phyloP scores from a whole-genome alignment of 2,888 invertebrate genomes.

The Andrena fulva region DNA sequence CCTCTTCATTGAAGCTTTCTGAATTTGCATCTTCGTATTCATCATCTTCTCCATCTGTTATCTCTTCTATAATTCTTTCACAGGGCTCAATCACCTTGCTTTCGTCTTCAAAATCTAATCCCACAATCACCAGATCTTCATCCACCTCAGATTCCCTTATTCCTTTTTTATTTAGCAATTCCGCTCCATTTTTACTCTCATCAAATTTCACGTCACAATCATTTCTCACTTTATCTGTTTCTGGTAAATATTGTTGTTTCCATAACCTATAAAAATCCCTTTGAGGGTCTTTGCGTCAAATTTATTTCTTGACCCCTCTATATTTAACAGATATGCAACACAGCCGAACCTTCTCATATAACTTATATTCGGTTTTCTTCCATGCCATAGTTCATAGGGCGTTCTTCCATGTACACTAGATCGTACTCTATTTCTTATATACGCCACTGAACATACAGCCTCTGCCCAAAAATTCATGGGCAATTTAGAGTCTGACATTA shows the following conservation, averaged over 20 bases:
- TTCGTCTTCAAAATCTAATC: too few species aligned
- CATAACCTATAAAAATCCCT: slow-evolving; percentile 40
- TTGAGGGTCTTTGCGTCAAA: slow-evolving; percentile 11
- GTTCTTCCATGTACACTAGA: slow-evolving; percentile 10
- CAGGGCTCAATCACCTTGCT: too few species aligned
- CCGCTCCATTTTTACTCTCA: slow-evolving; percentile 14
- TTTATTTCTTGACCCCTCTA: background rate
- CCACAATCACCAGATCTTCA: too few species aligned
- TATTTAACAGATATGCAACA: background rate
- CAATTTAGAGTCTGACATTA: background rate
- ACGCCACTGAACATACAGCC: background rate
- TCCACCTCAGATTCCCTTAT: too few species aligned
- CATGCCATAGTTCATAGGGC: slow-evolving; percentile 13
- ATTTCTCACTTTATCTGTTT: slow-evolving; percentile 5
- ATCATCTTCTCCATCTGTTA: too few species aligned
- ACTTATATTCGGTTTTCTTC: slow-evolving; percentile 14
- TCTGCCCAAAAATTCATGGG: background rate
- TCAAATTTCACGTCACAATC: slow-evolving; percentile 46
- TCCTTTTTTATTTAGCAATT: background rate
- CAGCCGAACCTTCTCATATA: slow-evolving; percentile 34
- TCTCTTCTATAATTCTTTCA: too few species aligned
- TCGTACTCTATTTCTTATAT: slow-evolving; percentile 9
- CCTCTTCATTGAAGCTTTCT: too few species aligned
- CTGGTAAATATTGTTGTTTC: slow-evolving; percentile 8
- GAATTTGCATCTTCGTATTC: too few species aligned